These are phyloP conservation scores for Stichodactyla mertensii DNA, from an alignment of 64 coral and sea anemone genomes.

Conservation along the genomic window DNA sequence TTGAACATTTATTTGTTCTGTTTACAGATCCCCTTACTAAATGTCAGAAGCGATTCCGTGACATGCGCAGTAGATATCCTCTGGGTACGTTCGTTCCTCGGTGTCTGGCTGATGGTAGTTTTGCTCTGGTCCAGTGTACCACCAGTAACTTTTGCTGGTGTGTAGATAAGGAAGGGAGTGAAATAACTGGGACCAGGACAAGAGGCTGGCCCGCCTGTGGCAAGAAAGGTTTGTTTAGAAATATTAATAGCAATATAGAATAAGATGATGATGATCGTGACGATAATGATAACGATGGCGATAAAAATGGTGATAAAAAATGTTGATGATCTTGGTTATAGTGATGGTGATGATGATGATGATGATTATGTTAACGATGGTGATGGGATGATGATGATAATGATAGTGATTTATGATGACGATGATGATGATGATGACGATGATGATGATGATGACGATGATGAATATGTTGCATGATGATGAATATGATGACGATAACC, in stretches of 20 bases:
- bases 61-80: constrained; percentile 29
- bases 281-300: background rate
- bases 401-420: no score
- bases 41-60: constrained; percentile 55
- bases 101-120: constrained; percentile 65
- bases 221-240: constrained; percentile 27
- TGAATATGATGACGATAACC: no score
- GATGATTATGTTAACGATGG: no score
- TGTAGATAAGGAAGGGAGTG: constrained; percentile 64
- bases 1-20: background rate
- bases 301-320: no score
- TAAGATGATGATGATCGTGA: background rate
- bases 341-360: no score
- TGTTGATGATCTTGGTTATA: no score
- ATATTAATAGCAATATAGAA: background rate
- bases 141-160: constrained; percentile 64
- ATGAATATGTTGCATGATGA: no score
- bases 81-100: constrained; percentile 57
- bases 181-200: constrained; percentile 48
- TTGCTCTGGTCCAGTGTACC: constrained; percentile 59
- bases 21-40: constrained; percentile 29
- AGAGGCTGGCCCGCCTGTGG: constrained; percentile 36
- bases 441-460: background rate
- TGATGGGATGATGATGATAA: no score
- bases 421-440: background rate